Base-by-base conservation (phyloP, 2,888 invertebrate genomes). In the Pyrgus malvae region DNA sequence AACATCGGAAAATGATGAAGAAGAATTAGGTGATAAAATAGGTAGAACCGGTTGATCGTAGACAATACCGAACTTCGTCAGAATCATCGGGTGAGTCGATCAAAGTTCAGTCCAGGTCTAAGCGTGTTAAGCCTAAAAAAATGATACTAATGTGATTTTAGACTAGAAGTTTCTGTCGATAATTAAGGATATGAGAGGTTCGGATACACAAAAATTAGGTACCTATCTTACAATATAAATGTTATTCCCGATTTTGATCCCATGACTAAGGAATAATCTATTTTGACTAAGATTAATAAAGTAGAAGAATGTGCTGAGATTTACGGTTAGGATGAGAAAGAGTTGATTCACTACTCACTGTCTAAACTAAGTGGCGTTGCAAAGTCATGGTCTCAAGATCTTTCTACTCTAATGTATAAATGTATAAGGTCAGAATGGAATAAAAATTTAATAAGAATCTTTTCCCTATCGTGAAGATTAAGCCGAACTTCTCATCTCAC, bases 401-500 rank as follows among this genome's bases (percentile, higher is more conserved):
- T 64, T 11, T 56, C 66, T 1, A 42, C 59, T 9, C 2, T 66
- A 6, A 5, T 50, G 9, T 37, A 33, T 46, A 55, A 55, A 8
- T 64, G n/a, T n/a, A n/a, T n/a, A n/a, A n/a, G 62, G 62, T 0
- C 16, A 0, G 59, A 66, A 46, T 64, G 63, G 63, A 62, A 65
- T 33, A 48, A 5, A 1, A 62, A 59, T 38, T 21, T 65, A 2
- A n/a, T 5, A 44, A 1, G 59, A 61, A 33, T 56, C 63, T 3
- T 66, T 66, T 31, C 63, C 65, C 0, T 19, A 25, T 37, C 16
- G 31, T 0, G 57, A 66, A 11, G 45, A 65, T 42, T 64, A 56
- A 14, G 65, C 61, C 0, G 61, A 62, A 21, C 21, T 48, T 1
- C n/a, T 57, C 0, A 55, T 46, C 0, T 59, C 60, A 21, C 64